Percentiles rank a stretch among this genome's conserved stretches.
Conservation (phyloP, 2,888 invertebrate species). For the Philonicus albiceps region DNA sequence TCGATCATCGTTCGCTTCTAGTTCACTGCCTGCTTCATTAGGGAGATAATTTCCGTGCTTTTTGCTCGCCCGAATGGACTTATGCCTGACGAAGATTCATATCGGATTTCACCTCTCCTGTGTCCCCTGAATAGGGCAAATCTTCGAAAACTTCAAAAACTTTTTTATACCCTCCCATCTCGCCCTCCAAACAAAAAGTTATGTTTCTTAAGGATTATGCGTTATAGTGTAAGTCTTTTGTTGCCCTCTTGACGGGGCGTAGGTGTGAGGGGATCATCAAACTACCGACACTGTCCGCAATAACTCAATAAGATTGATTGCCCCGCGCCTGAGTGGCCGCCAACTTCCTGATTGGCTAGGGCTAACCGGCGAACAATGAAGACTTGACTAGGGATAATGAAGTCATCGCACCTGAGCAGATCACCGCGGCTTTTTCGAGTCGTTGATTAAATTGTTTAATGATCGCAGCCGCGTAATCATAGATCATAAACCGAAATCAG, state of each 20-base stretch:
- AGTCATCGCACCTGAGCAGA: not conserved
- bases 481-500: not conserved
- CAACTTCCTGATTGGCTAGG: not conserved
- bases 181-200: too few species aligned
- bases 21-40: not conserved
- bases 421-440: not conserved
- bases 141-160: not conserved
- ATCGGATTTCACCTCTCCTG: not conserved
- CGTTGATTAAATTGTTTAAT: not conserved
- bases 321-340: not conserved
- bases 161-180: not conserved
- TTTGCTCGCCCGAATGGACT: not conserved
- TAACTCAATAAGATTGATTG: not conserved
- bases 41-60: not conserved
- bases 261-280: not conserved
- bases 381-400: not conserved
- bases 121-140: not conserved
- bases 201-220: not conserved
- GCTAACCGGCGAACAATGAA: not conserved
- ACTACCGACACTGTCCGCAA: not conserved
- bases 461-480: not conserved
- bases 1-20: not conserved
- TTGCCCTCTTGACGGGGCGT: not conserved
- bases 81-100: not conserved
- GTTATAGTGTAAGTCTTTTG: not conserved